Evolutionary conservation across 2,797 vertebrate genomes (phyloP).

Genomic region (Enteromius viviparus): DNA sequence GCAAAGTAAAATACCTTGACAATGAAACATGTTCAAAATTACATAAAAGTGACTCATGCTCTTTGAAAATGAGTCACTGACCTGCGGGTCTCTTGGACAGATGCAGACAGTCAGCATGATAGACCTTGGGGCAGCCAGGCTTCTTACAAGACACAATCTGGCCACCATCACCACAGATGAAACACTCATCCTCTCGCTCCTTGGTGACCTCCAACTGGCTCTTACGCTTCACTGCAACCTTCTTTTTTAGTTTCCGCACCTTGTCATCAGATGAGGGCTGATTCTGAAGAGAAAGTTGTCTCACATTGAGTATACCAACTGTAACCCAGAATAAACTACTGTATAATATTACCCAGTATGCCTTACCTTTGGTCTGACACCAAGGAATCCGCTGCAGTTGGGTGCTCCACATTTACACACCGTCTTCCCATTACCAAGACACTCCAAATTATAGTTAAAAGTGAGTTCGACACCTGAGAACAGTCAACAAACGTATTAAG

Average conservation of each 20-base stretch:
- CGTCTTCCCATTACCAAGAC: conserved; percentile 96
- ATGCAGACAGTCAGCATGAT: conserved; percentile 97
- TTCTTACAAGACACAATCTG: conserved; percentile 98
- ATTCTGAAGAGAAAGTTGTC: conserved; percentile 76
- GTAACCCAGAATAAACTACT: too few species aligned
- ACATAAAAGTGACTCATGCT: not conserved
- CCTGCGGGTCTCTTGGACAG: conserved; percentile 96
- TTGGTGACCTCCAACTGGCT: conserved; percentile 88
- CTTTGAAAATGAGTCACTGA: conserved; percentile 59
- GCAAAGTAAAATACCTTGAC: not conserved
- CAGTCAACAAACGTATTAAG: not conserved
- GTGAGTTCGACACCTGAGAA: conserved; percentile 91
- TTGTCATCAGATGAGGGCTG: conserved; percentile 89
- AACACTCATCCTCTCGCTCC: conserved; percentile 96
- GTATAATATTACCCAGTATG: not conserved
- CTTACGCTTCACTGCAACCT: conserved; percentile 84
- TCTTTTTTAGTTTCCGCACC: conserved; percentile 87
- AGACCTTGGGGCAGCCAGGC: conserved; percentile 95
- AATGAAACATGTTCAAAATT: not conserved
- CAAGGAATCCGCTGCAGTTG: conserved; percentile 97
- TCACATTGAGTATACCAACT: not conserved
- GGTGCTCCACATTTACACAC: conserved; percentile 97
- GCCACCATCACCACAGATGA: conserved; percentile 95
- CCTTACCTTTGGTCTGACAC: conserved; percentile 95
- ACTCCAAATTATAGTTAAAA: conserved; percentile 99